These are phyloP conservation scores for Entomobrya proxima DNA, from an alignment of 2,888 invertebrate species.

Conservation along the genomic window DNA sequence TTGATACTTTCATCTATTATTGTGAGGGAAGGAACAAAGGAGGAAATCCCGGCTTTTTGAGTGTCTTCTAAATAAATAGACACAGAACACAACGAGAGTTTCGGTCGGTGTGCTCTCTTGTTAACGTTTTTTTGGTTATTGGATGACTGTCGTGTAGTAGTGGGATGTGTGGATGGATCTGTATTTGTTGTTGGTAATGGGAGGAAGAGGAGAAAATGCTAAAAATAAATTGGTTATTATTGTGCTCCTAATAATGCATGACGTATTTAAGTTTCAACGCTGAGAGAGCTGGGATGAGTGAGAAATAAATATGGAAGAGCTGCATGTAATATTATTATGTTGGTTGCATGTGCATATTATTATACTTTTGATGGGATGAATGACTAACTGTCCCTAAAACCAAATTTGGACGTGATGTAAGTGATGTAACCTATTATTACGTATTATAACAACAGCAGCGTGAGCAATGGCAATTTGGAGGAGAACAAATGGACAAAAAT, in stretches of 20 bases:
- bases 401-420: slow-evolving; percentile 48
- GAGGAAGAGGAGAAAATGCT: slow-evolving; percentile 34
- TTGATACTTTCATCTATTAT: background rate
- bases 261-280: slow-evolving; percentile 30
- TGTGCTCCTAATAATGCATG: slow-evolving; percentile 41
- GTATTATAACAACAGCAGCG: slow-evolving; percentile 12
- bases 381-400: slow-evolving; percentile 52
- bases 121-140: background rate
- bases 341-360: background rate
- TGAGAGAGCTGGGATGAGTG: slow-evolving; percentile 2
- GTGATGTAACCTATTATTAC: slow-evolving; percentile 50
- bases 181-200: background rate
- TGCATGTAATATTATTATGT: background rate
- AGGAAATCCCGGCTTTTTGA: slow-evolving; percentile 39
- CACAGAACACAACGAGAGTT: background rate
- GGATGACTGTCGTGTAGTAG: background rate
- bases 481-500: slow-evolving; percentile 36
- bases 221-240: slow-evolving; percentile 56
- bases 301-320: background rate
- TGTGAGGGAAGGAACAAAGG: slow-evolving; percentile 1
- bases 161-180: background rate
- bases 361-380: slow-evolving; percentile 23
- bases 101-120: background rate
- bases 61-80: slow-evolving; percentile 38
- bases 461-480: slow-evolving; percentile 9